Conservation (phyloP, 37 sponge, comb jelly and placozoan genomes). For the Petrosia ficiformis region DNA sequence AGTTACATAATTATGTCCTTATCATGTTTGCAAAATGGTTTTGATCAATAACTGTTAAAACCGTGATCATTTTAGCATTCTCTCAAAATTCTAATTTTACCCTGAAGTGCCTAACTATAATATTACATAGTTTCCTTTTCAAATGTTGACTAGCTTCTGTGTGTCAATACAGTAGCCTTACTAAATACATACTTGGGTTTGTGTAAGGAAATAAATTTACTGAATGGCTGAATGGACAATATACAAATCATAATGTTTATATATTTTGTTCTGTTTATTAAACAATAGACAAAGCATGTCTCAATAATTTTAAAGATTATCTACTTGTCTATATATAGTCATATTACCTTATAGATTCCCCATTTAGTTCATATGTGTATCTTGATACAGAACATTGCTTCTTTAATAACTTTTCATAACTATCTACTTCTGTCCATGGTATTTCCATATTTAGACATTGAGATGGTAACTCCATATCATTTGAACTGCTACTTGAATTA, state of each 20-base stretch:
- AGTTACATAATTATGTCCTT: too few species aligned
- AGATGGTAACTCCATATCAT: background rate
- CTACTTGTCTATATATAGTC: background rate
- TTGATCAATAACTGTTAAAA: too few species aligned
- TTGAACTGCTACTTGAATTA: background rate
- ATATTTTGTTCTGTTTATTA: background rate
- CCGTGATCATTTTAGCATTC: too few species aligned
- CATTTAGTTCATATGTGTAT: background rate
- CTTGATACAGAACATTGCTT: slow-evolving; percentile 45
- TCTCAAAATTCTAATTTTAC: too few species aligned
- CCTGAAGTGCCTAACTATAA: too few species aligned
- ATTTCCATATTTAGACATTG: slow-evolving; percentile 21
- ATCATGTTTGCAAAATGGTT: too few species aligned
- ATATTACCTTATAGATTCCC: background rate
- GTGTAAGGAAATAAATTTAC: background rate
- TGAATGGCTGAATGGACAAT: background rate
- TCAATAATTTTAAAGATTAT: background rate
- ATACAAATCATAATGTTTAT: background rate
- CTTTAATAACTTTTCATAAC: slow-evolving; percentile 27
- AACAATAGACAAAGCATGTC: background rate
- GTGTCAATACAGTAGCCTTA: too few species aligned
- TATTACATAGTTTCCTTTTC: too few species aligned
- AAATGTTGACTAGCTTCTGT: too few species aligned
- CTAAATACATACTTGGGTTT: background rate
- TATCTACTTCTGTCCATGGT: slow-evolving; percentile 23